These are phyloP conservation scores for Cactoblastis cactorum DNA, from an alignment of 2,888 invertebrate species.

Conservation along the genomic window DNA sequence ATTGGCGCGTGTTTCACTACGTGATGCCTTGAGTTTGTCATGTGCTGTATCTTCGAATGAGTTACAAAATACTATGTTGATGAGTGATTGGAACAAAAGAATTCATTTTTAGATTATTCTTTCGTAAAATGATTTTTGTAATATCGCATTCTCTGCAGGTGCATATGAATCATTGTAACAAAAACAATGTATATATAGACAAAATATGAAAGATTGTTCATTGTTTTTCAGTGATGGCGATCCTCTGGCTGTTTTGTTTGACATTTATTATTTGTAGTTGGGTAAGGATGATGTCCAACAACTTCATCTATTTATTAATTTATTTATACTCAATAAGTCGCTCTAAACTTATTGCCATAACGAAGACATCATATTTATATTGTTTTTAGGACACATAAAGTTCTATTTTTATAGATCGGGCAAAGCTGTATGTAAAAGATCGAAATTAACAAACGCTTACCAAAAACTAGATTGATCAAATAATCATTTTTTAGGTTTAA, in stretches of 20 bases:
- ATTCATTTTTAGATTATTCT: background rate
- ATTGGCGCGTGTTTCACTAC: conserved; percentile 14
- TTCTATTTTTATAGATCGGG: too few relatives aligned
- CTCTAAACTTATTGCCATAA: too few relatives aligned
- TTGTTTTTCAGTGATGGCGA: background rate
- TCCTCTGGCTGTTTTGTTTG: background rate
- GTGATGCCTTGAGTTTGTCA: conserved; percentile 23
- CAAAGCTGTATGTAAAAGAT: too few relatives aligned
- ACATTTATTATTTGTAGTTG: background rate
- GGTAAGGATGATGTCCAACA: background rate
- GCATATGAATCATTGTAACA: background rate
- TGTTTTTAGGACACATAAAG: too few relatives aligned
- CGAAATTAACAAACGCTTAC: too few relatives aligned
- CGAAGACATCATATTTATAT: too few relatives aligned
- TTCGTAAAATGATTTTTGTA: background rate
- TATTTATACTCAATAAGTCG: background rate
- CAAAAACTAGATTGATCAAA: too few relatives aligned
- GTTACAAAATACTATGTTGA: background rate
- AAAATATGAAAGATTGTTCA: background rate
- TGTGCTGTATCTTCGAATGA: conserved; percentile 10
- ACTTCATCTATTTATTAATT: too few relatives aligned
- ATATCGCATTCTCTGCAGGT: background rate
- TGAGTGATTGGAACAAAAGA: background rate
- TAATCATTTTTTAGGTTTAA: too few relatives aligned
- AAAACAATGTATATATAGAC: background rate